These are phyloP conservation scores for Anagyrus pseudococci DNA, from an alignment of 2,888 invertebrate genomes.

Conservation along the genomic window DNA sequence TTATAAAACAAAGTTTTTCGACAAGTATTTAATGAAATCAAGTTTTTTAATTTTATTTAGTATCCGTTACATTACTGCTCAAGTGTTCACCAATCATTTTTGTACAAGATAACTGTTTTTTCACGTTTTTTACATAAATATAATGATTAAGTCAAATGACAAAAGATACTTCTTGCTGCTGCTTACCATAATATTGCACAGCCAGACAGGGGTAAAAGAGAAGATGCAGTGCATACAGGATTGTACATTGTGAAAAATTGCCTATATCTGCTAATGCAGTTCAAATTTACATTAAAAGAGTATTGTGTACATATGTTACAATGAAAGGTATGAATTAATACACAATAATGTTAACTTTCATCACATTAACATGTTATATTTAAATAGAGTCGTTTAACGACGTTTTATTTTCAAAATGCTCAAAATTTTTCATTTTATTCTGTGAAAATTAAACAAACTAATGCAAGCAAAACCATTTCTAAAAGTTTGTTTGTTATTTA, in stretches of 20 bases:
- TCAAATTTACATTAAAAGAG: conserved; percentile 57
- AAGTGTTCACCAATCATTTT: conserved; percentile 14
- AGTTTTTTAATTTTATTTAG: not conserved
- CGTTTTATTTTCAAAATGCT: conserved; percentile 28
- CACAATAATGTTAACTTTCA: not conserved
- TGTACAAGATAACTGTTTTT: conserved; percentile 31
- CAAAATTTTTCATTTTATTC: conserved; percentile 36
- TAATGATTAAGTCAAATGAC: not conserved
- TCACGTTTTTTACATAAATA: not conserved
- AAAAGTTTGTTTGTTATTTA: not conserved
- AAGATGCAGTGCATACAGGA: conserved; percentile 56
- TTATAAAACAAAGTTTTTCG: conserved; percentile 28
- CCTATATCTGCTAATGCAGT: conserved; percentile 60
- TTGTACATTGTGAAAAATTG: conserved; percentile 62
- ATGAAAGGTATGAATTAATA: conserved; percentile 50
- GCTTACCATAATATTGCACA: conserved; percentile 60
- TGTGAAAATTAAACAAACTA: not conserved
- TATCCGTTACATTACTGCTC: not conserved
- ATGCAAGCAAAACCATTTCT: not conserved
- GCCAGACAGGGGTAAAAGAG: conserved; percentile 53
- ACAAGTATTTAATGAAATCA: conserved; percentile 32
- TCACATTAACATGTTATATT: conserved; percentile 33
- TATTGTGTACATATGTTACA: conserved; percentile 61
- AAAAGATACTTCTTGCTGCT: conserved; percentile 48
- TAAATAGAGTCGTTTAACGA: conserved; percentile 32